These are phyloP conservation scores for Scaptomyza reducta DNA, from an alignment of 2,888 invertebrate species.

Conservation along the genomic window DNA sequence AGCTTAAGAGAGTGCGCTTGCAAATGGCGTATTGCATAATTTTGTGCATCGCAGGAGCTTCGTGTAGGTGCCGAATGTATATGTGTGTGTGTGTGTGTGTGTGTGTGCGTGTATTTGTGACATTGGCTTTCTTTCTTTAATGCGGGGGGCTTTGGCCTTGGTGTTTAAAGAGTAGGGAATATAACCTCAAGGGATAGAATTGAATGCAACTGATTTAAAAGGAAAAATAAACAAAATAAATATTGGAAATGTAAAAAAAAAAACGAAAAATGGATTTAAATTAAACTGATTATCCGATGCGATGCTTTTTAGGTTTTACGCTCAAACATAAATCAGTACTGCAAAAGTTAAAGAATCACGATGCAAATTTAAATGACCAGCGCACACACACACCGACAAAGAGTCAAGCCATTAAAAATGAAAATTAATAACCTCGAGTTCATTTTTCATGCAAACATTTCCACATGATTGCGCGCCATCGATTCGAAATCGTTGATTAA, in stretches of 20 bases:
- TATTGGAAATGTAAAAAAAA: background rate
- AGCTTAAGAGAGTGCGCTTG: constrained; percentile 8
- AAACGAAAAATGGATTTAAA: too few species aligned
- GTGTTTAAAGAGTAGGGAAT: constrained; percentile 42
- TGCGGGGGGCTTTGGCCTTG: constrained; percentile 66
- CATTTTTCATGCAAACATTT: constrained; percentile 59
- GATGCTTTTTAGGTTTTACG: background rate
- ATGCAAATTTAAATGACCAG: constrained; percentile 34
- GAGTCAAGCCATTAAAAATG: constrained; percentile 42
- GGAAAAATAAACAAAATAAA: background rate
- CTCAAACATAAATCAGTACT: constrained; percentile 2
- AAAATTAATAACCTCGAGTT: constrained; percentile 63
- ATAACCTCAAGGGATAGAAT: constrained; percentile 16
- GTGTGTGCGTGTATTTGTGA: constrained; percentile 36
- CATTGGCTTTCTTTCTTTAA: constrained; percentile 49
- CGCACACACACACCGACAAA: constrained; percentile 4
- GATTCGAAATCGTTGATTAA: constrained; percentile 59
- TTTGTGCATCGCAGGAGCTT: constrained; percentile 54
- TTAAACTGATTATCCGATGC: background rate
- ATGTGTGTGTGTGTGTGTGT: constrained; percentile 3
- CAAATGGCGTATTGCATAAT: constrained; percentile 69
- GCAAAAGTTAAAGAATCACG: constrained; percentile 27
- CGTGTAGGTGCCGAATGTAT: constrained; percentile 32
- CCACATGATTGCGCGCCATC: constrained; percentile 56
- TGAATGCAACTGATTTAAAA: background rate